Conservation (phyloP, 2,797 vertebrate genomes). For the Ceryle rudis region DNA sequence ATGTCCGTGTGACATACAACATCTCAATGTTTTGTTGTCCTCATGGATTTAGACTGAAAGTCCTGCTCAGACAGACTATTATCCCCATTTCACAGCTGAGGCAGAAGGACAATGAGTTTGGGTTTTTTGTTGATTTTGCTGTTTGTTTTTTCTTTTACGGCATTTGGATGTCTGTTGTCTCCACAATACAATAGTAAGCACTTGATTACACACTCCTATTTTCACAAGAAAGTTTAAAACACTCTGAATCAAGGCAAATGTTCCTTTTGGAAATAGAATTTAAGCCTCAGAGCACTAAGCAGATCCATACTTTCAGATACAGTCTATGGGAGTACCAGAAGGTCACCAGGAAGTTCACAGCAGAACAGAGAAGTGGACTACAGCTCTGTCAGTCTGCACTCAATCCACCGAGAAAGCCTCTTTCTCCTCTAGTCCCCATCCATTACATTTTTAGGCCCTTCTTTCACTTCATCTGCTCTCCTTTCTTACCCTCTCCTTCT, state of each 20-base stretch:
- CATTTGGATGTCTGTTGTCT: background rate
- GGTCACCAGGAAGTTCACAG: background rate
- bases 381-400: background rate
- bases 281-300: background rate
- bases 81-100: background rate
- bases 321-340: background rate
- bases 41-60: background rate
- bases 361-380: background rate
- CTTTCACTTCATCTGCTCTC: background rate
- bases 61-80: background rate
- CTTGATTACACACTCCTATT: background rate
- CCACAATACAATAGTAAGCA: background rate
- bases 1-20: background rate
- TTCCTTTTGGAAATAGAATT: background rate
- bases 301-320: background rate
- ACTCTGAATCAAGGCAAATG: background rate
- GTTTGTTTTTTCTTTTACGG: background rate
- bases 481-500: background rate
- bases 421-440: background rate
- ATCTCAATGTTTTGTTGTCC: background rate
- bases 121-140: background rate
- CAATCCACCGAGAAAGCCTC: accelerated
- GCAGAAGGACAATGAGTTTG: background rate
- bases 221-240: background rate
- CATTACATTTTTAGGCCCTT: background rate